phyloP scores from a whole-genome alignment of 2,888 invertebrate species.

The Sclerodermus sp. region DNA sequence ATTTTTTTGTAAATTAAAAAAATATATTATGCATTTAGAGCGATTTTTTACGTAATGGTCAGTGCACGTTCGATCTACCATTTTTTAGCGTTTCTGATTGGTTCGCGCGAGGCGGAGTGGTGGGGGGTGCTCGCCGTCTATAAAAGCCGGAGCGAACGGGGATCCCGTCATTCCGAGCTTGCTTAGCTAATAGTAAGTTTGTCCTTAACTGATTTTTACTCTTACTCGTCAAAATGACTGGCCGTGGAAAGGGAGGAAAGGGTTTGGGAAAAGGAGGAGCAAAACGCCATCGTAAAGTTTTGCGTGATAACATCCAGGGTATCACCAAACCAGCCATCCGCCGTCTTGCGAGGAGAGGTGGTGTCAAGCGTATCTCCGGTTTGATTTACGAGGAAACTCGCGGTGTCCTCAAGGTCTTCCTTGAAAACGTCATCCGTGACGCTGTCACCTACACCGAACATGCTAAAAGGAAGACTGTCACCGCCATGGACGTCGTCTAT shows the following conservation, averaged over 20 bases:
- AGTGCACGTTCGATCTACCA: no score
- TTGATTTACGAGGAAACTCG: slow-evolving; percentile 80
- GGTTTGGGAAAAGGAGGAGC: slow-evolving; percentile 63
- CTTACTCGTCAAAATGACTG: slow-evolving; percentile 31
- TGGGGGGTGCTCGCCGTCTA: no score
- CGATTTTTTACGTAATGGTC: no score
- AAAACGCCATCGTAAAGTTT: slow-evolving; percentile 67
- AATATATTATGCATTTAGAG: no score
- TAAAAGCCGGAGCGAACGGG: no score
- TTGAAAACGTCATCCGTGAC: slow-evolving; percentile 66
- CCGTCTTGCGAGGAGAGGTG: slow-evolving; percentile 66
- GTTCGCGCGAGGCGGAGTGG: no score
- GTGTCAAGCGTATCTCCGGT: slow-evolving; percentile 74
- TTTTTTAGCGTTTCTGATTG: no score
- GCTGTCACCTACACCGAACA: slow-evolving; percentile 66
- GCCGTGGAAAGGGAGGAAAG: slow-evolving; percentile 55
- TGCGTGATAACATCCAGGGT: slow-evolving; percentile 78
- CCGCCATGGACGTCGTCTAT: slow-evolving; percentile 67
- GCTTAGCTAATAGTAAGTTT: no score
- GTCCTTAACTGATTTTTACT: no score
- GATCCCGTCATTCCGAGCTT: no score
- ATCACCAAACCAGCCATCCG: slow-evolving; percentile 80
- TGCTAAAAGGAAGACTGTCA: slow-evolving; percentile 62
- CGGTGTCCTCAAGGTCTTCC: slow-evolving; percentile 72
- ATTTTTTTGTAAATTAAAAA: no score